Evolutionary conservation across 2,113 vertebrate species (phyloP).

Genomic region (Sander lucioperca): DNA sequence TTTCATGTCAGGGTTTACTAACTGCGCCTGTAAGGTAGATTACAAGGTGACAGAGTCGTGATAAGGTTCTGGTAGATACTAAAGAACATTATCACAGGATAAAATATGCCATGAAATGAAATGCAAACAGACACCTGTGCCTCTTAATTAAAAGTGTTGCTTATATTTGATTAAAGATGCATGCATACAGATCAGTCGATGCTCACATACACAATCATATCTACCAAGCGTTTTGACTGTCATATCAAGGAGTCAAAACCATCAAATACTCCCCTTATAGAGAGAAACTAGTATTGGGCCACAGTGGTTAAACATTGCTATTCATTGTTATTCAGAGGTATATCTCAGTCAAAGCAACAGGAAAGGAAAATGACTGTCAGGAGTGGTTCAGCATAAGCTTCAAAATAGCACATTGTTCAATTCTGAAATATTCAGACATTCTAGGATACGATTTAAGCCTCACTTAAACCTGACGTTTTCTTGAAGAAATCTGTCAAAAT

Average conservation of each 20-base stretch:
- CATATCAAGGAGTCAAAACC: constrained; percentile 10
- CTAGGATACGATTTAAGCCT: constrained; percentile 33
- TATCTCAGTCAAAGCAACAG: constrained; percentile 37
- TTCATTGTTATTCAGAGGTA: constrained; percentile 65
- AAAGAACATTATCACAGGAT: constrained; percentile 40
- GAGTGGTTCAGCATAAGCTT: constrained; percentile 17
- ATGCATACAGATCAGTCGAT: constrained; percentile 19
- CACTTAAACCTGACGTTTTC: constrained; percentile 28
- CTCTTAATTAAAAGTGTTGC: constrained; percentile 12
- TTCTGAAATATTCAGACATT: constrained; percentile 42
- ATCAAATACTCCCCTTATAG: neutral
- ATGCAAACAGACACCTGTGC: constrained; percentile 34
- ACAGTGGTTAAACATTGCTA: constrained; percentile 29
- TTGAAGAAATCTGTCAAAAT: constrained; percentile 25
- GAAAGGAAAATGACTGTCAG: constrained; percentile 26
- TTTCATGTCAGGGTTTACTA: constrained; percentile 47
- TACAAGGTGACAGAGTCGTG: constrained; percentile 42
- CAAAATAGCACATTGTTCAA: constrained; percentile 31
- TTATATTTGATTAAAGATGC: constrained; percentile 35
- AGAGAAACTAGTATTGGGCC: neutral
- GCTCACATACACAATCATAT: neutral
- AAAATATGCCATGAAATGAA: constrained; percentile 49
- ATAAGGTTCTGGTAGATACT: constrained; percentile 33
- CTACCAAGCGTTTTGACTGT: neutral
- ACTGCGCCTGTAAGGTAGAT: constrained; percentile 21